A percentile compares a stretch with the other conserved stretches of the same genome.
These are phyloP conservation scores for Polietes domitor DNA, from an alignment of 2,888 invertebrate genomes.

Conservation along the genomic window DNA sequence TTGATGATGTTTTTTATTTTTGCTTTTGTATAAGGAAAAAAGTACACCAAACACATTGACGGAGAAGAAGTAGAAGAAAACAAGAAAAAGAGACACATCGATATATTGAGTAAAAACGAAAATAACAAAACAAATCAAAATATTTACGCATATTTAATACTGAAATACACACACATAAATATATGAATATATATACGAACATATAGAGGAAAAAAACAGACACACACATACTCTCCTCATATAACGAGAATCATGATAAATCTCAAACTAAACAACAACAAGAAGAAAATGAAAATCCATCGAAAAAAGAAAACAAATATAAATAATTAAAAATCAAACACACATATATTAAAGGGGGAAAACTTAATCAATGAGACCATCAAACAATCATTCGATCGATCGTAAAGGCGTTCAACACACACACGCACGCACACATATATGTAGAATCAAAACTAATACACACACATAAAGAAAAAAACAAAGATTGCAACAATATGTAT, in stretches of 20 bases:
- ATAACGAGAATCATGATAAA: neutral
- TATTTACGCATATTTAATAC: slow-evolving; percentile 53
- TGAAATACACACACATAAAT: slow-evolving; percentile 46
- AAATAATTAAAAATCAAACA: neutral
- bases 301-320: neutral
- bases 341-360: neutral
- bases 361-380: slow-evolving; percentile 36
- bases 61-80: slow-evolving; percentile 65
- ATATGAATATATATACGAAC: slow-evolving; percentile 36
- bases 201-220: slow-evolving; percentile 40
- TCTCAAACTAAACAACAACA: neutral
- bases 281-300: neutral
- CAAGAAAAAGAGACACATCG: slow-evolving; percentile 55
- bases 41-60: slow-evolving; percentile 67
- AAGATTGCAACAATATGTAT: slow-evolving; percentile 58
- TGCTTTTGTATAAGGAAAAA: slow-evolving; percentile 49
- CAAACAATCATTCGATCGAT: slow-evolving; percentile 55
- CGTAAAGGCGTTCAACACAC: slow-evolving; percentile 76
- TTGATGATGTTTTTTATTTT: neutral
- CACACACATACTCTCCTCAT: slow-evolving; percentile 25
- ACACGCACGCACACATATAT: slow-evolving; percentile 57
- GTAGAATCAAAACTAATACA: slow-evolving; percentile 24
- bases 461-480: slow-evolving; percentile 29
- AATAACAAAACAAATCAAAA: slow-evolving; percentile 66
- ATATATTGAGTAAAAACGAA: slow-evolving; percentile 41